Conservation (phyloP, 2,113 vertebrate genomes). For the Xiphophorus hellerii region DNA sequence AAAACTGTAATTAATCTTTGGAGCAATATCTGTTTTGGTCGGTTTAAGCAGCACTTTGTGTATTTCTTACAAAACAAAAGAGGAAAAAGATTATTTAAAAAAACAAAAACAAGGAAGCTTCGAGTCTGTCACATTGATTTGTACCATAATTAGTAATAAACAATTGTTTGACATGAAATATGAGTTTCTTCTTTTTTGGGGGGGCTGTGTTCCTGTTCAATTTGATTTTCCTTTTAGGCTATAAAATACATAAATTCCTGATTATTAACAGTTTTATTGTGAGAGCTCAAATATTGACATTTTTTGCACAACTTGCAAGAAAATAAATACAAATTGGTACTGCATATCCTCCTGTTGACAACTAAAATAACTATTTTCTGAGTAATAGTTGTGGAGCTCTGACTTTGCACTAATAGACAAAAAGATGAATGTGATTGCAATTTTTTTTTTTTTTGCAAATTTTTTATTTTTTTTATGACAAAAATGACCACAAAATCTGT, state of each 20-base stretch:
- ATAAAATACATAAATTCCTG: background rate
- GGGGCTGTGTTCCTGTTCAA: background rate
- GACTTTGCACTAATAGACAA: too few species aligned
- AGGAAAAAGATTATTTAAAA: slow-evolving; percentile 30
- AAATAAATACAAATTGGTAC: too few species aligned
- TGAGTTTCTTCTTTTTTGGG: slow-evolving; percentile 6
- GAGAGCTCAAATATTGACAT: too few species aligned
- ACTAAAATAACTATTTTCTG: too few species aligned
- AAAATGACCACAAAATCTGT: background rate
- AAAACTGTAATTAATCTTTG: slow-evolving; percentile 96
- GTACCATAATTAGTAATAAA: slow-evolving; percentile 99
- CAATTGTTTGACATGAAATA: slow-evolving; percentile 96
- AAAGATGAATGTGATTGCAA: too few species aligned
- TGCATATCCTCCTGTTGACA: too few species aligned
- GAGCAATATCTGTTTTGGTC: slow-evolving; percentile 99
- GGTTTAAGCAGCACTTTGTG: slow-evolving; percentile 97
- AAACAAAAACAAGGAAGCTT: slow-evolving; percentile 80
- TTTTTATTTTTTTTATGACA: background rate
- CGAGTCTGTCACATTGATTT: slow-evolving; percentile 99
- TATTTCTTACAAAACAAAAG: slow-evolving; percentile 86
- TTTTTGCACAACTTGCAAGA: too few species aligned
- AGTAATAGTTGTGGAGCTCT: too few species aligned
- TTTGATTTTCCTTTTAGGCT: too few species aligned
- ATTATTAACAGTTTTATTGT: too few species aligned
- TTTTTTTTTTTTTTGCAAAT: too few species aligned